Evolutionary conservation across 2,113 vertebrate species (phyloP).

Genomic region (Ictalurus furcatus): DNA sequence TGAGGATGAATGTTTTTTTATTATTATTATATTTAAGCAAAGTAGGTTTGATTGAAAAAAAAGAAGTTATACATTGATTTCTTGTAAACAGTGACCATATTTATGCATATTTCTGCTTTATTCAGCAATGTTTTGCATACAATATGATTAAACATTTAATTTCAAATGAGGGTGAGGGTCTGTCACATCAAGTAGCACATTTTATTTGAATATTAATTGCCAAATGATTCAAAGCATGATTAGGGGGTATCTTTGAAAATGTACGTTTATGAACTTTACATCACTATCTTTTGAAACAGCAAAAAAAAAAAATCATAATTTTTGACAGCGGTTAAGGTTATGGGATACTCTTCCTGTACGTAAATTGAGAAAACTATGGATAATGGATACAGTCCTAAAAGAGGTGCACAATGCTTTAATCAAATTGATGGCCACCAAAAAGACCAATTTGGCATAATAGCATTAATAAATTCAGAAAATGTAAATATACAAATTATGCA

Average conservation of each 20-base stretch:
- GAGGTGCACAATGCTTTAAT: too few relatives aligned
- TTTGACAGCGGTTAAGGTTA: too few relatives aligned
- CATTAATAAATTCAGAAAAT: not conserved
- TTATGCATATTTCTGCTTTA: not conserved
- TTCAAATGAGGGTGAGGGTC: not conserved
- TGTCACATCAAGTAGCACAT: not conserved
- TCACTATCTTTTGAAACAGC: not conserved
- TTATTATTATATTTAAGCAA: conserved; percentile 6
- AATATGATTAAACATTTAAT: not conserved
- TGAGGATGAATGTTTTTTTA: not conserved
- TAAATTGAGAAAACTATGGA: too few relatives aligned
- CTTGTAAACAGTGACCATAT: not conserved
- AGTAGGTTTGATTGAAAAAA: conserved; percentile 9
- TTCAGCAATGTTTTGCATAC: not conserved
- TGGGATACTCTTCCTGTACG: too few relatives aligned
- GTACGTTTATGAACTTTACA: not conserved
- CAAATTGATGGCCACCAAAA: too few relatives aligned
- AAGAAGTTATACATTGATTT: not conserved
- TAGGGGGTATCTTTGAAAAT: not conserved
- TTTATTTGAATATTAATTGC: not conserved
- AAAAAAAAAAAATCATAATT: not conserved
- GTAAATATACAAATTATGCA: not conserved
- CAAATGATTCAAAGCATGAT: not conserved
- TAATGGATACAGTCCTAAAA: not conserved
- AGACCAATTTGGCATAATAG: not conserved